Evolutionary conservation across 2,113 vertebrate species (phyloP).

Genomic region (Suricata suricatta): DNA sequence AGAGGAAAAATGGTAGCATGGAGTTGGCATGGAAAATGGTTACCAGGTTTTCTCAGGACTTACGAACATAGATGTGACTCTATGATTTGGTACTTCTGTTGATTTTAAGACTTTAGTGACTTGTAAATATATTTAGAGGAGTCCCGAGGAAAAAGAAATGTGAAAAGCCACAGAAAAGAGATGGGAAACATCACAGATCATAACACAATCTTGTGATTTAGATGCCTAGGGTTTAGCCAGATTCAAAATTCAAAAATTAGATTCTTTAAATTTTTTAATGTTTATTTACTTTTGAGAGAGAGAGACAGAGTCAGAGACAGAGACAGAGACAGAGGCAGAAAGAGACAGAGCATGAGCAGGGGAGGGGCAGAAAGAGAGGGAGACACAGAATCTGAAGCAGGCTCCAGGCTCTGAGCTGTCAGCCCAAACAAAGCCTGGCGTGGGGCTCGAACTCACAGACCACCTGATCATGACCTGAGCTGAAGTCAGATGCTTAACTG

Average conservation of each 20-base stretch:
- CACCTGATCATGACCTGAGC: too few species aligned
- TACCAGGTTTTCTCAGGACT: neutral
- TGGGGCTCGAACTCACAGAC: too few species aligned
- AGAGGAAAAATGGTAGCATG: neutral
- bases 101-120: constrained; percentile 1
- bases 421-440: too few species aligned
- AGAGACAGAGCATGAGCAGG: too few species aligned
- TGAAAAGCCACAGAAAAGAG: neutral
- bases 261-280: neutral
- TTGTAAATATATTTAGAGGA: neutral
- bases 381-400: too few species aligned
- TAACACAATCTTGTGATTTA: neutral
- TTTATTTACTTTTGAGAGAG: too few species aligned
- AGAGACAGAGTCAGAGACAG: too few species aligned
- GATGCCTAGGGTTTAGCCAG: neutral
- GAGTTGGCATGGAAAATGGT: neutral
- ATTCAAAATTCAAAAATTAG: neutral
- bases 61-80: neutral
- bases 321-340: too few species aligned
- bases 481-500: too few species aligned
- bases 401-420: too few species aligned
- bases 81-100: neutral
- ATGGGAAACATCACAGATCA: neutral
- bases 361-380: too few species aligned
- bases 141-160: neutral